Evolutionary conservation across 2,113 vertebrate species (phyloP), one percentile per base, ranked within the genome.

Genomic region (Fregetta grallaria): DNA sequence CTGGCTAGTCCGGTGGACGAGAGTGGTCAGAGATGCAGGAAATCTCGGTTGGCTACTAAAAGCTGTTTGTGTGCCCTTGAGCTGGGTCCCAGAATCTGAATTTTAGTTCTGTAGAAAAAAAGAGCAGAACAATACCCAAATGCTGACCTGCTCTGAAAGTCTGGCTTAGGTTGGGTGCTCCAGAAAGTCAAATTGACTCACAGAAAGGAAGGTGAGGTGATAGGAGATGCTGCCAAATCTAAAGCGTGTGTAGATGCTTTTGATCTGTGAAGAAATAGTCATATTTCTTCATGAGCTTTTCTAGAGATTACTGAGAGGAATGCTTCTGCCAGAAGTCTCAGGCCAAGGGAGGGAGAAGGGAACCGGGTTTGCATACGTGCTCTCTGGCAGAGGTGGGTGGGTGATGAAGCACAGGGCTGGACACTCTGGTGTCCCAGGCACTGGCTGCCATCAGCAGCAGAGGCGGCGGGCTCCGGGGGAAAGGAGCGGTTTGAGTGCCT

Each of bases 401-500:
- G 70, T 50, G 78, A 7, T 21, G 11, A 40, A 85, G 74, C 56
- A 15, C 3, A 26, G 36, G 5, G 20, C 44, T 61, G 47, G 23
- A n/a, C 7, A 0, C 38, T 7, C 6, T 3, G 17, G 44, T 16
- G 25, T 7, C 36, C 2, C 1, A 53, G 70, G 44, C 30, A 4
- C 34, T 13, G 67, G 38, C n/a, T 47, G 3, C 63, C 49, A 13
- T 32, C 26, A 29, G 80, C 32, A 32, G 42, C 44, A 65, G 42
- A n/a, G 34, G 11, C 2, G 27, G 23, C 34, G 62, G 50, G 7
- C n/a, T 22, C 20, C 15, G 26, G 20, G 32, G 30, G 15, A 45
- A 52, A 82, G 50, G 30, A 66, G 50, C 26, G 5, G 13, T 16
- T 61, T 23, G 9, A 21, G 29, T 26, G 56, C 56, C 58, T 55